Base-by-base conservation (phyloP, 2,888 invertebrate species). In the Brachylomia viminalis region DNA sequence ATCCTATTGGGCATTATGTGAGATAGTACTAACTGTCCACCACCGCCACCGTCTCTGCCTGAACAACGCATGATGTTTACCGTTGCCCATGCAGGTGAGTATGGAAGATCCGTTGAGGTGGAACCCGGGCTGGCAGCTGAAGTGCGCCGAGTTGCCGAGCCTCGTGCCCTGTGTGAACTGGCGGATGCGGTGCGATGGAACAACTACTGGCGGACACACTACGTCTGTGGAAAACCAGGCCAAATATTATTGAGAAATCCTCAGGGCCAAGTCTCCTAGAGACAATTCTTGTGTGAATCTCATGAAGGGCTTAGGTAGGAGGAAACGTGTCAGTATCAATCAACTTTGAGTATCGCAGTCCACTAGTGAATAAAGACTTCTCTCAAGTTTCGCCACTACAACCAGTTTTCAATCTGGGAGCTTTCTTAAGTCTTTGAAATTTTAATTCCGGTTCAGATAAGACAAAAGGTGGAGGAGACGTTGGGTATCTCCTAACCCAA, bases 91-190 rank as follows among this genome's bases (percentile, higher is more conserved):
- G 92, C 99, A 99, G 58, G 98, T 98, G 84, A 99, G 97, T 89
- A 98, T 97, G 61, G 98, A 97, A 5, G 98, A 97, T 13, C 99
- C 99, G 84, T 98, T 97, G 73, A 99, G 97, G 84, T 97, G 97
- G 94, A 97, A 98, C 45, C 99, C 99, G 20, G 97, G 97, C 77
- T 98, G 98, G 93, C 99, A 99, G 89, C 97, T 97, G 93, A 98
- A 98, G 87, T 97, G 97, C 10, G 95, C 93, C 0, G 95, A 97
- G 91, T 98, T 98, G 27, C 98, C 98, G 87, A 99, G 97, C 86
- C 97, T 97, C 68, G 97, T 97, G 61, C 98, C 98, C 93, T 98
- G 98, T 59, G 98, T 97, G 88, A 98, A 97, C 86, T 98, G 97
- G 42, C 97, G 97, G 84, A 98, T 95, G 86, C 97, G 97, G 83